phyloP scores from a whole-genome alignment of 53 echinoderm and acorn worm species.

The Patiria pectinifera region DNA sequence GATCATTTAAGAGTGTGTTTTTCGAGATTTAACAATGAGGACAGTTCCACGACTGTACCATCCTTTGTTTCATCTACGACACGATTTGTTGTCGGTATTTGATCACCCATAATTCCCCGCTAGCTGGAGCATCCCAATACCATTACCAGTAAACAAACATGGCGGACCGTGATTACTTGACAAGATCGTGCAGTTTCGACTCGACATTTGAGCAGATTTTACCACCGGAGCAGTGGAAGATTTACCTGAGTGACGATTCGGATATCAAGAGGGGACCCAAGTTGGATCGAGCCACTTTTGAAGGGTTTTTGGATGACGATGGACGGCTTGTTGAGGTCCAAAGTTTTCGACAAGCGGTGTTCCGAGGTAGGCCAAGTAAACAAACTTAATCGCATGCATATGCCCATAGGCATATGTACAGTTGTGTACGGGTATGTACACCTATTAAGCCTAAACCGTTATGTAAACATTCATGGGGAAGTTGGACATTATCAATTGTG shows the following conservation, averaged over 20 bases:
- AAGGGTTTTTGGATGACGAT: conserved; percentile 86
- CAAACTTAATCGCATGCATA: too few relatives aligned
- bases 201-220: conserved; percentile 91
- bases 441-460: too few relatives aligned
- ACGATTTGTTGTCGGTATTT: background rate
- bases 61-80: background rate
- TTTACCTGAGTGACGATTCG: conserved; percentile 62
- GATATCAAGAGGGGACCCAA: conserved; percentile 72
- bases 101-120: background rate
- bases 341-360: conserved; percentile 90
- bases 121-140: background rate
- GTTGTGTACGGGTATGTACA: too few relatives aligned
- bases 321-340: conserved; percentile 94
- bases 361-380: conserved; percentile 71
- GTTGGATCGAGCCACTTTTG: conserved; percentile 82
- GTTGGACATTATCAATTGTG: too few relatives aligned
- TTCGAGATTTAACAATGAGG: background rate
- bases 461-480: too few relatives aligned
- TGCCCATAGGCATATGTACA: too few relatives aligned
- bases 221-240: conserved; percentile 82
- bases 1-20: background rate
- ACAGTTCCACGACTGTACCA: background rate
- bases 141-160: conserved; percentile 47
- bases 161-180: conserved; percentile 55
- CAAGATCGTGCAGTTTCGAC: conserved; percentile 93